Evolutionary conservation across 2,113 vertebrate genomes (phyloP).

Genomic region (Amazona vittata): DNA sequence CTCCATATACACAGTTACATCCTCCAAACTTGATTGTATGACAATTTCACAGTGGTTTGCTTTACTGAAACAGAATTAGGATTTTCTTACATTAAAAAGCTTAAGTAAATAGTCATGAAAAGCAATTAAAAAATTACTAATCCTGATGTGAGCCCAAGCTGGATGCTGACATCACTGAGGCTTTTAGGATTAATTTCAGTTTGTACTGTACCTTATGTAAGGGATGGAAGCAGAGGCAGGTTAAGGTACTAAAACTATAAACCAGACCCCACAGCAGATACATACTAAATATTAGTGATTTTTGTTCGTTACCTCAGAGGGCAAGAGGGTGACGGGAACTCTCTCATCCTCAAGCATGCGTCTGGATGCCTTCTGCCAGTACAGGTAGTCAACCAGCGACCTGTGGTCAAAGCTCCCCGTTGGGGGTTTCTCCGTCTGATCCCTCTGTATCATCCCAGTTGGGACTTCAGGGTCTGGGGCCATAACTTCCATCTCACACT

Average conservation of each 20-base stretch:
- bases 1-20: not conserved
- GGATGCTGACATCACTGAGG: not conserved
- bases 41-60: not conserved
- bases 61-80: not conserved
- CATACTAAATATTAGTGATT: not conserved
- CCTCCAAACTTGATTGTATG: not conserved
- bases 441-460: slow-evolving; percentile 90
- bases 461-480: slow-evolving; percentile 91
- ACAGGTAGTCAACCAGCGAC: slow-evolving; percentile 91
- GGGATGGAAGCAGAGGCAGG: not conserved
- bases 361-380: slow-evolving; percentile 93
- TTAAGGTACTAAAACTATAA: not conserved
- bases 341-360: slow-evolving; percentile 92
- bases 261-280: not conserved
- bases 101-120: not conserved
- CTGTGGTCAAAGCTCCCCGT: slow-evolving; percentile 91
- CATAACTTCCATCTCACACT: slow-evolving; percentile 93
- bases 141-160: not conserved
- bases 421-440: slow-evolving; percentile 91
- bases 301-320: slow-evolving; percentile 80
- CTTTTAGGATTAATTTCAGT: slow-evolving; percentile 11
- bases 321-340: slow-evolving; percentile 85
- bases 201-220: fast-evolving
- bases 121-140: not conserved
- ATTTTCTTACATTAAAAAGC: not conserved